Evolutionary conservation across 1,140 invertebrate species (phyloP), one percentile per base, ranked within the genome.

Genomic region (Aphis gossypii): DNA sequence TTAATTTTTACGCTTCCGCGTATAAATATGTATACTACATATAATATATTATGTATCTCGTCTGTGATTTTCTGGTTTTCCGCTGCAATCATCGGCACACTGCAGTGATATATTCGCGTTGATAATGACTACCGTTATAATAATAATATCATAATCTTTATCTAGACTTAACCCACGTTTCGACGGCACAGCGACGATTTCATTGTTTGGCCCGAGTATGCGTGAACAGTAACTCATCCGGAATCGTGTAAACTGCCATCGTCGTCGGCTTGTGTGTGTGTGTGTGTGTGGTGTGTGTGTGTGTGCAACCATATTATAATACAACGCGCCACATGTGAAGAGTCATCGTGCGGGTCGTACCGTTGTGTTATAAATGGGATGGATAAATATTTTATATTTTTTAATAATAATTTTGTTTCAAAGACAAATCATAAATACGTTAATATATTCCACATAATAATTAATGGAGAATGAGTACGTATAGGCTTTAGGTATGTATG

Each of bases 261-360:
- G 46, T 51, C 82, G 82, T 9, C 82, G 20, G 14, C 35, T 6
- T 51, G 14, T 51, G 48, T 18, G 48, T 18, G 14, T 82, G 20
- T 76, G 35, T 82, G 20, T 23, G 82, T 38, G 38, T 41, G 38
- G 38, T 9, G 82, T 68, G 11, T 30, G 21, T n/a, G 44, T 44
- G 11, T 30, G 84, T 86, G 41, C 25, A 44, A 86, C 84, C 84
- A 38, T 86, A 30, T 5, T 38, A 83, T 25, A 41, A 41, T 30
- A 41, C 30, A 51, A 51, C 35, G 46, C 86, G 35, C 86, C 86
- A 88, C 48, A 88, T 88, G 86, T 51, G 86, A 88, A 88, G 46
- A 88, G 46, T 88, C 86, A 51, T 88, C 38, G 86, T 88, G 8
- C 46, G 30, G 30, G 38, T 51, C 86, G 86, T 86, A 38, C 38